These are phyloP conservation scores for Phaenicophaeus curvirostris DNA, from an alignment of 2,797 vertebrate genomes.

Conservation along the genomic window DNA sequence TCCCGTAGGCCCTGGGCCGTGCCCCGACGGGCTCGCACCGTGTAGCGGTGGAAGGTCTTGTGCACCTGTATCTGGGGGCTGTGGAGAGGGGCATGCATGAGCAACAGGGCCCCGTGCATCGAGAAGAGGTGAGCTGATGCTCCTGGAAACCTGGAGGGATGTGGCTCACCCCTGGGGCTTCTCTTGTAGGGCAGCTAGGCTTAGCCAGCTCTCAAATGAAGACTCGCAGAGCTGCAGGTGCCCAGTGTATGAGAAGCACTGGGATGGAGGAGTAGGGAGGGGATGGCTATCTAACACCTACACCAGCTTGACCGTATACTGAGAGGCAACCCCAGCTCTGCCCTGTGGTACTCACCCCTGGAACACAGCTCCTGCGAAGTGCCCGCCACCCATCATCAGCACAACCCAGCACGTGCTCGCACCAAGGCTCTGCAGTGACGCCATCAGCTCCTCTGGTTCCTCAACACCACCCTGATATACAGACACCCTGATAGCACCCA, in stretches of 20 bases:
- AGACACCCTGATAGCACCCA: not conserved
- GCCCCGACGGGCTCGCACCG: slow-evolving; percentile 91
- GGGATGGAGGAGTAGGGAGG: fast-evolving
- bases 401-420: slow-evolving; percentile 81
- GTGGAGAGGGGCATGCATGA: not conserved
- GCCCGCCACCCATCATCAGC: slow-evolving; percentile 94
- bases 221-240: not conserved
- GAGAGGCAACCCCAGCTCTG: not conserved
- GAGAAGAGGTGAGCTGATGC: not conserved
- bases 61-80: slow-evolving; percentile 88
- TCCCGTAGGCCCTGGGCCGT: slow-evolving; percentile 88
- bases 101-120: not conserved
- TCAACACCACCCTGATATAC: slow-evolving; percentile 57
- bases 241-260: not conserved
- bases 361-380: slow-evolving; percentile 95
- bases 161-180: not conserved
- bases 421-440: slow-evolving; percentile 77
- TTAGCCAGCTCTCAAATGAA: not conserved
- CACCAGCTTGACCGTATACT: not conserved
- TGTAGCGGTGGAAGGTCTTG: slow-evolving; percentile 97
- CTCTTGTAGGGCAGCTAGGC: not conserved
- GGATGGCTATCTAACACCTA: not conserved
- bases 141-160: not conserved
- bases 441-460: slow-evolving; percentile 63
- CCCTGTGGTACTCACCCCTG: slow-evolving; percentile 81